These are phyloP conservation scores for Ridgeia piscesae DNA, from an alignment of 1,140 invertebrate genomes.

Conservation along the genomic window DNA sequence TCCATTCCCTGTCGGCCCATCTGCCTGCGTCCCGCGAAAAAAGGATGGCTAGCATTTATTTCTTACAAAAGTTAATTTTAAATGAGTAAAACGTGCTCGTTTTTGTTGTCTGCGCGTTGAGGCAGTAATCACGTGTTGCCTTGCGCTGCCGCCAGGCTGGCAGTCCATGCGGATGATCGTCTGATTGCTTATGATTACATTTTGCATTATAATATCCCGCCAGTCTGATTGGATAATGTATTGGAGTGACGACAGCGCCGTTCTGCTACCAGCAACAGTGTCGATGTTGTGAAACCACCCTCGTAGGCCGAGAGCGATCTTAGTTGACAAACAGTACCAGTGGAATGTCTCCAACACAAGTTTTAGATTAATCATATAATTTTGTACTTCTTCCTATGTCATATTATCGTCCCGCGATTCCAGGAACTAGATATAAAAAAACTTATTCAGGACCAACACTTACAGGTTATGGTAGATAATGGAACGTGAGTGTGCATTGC, in stretches of 20 bases:
- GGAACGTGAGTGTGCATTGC: no score
- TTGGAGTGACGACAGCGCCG: not conserved
- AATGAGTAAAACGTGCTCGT: not conserved
- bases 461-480: no score
- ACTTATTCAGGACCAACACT: no score
- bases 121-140: not conserved
- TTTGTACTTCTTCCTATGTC: no score
- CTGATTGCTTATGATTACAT: not conserved
- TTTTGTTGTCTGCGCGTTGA: not conserved
- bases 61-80: not conserved
- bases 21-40: not conserved
- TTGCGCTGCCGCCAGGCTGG: not conserved
- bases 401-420: no score
- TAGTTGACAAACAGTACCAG: no score
- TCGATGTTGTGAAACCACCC: not conserved
- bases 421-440: no score
- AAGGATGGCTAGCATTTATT: not conserved
- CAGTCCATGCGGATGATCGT: not conserved
- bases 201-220: not conserved
- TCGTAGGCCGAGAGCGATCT: no score
- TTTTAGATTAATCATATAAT: no score
- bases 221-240: not conserved
- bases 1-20: not conserved
- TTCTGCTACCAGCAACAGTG: not conserved
- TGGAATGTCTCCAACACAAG: no score